Evolutionary conservation across 1,140 invertebrate species (phyloP).

Genomic region (Caenorhabditis brenneri): DNA sequence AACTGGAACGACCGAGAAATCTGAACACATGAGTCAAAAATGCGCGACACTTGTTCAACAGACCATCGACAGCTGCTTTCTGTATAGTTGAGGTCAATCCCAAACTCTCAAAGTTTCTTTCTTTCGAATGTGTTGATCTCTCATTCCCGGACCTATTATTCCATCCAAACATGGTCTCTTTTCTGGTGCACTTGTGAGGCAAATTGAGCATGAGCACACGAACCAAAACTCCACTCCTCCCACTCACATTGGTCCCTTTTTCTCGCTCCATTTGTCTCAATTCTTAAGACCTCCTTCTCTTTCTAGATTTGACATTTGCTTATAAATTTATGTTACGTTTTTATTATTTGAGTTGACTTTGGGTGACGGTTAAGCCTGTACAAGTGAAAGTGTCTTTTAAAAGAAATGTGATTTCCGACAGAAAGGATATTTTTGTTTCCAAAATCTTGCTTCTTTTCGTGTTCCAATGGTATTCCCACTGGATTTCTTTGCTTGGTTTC

Average conservation of each 20-base stretch:
- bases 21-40: no score
- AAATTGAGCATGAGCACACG: slow-evolving; percentile 36
- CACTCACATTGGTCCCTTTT: slow-evolving; percentile 3
- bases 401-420: not conserved
- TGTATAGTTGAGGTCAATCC: no score
- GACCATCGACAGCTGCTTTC: no score
- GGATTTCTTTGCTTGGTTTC: slow-evolving; percentile 1
- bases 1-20: no score
- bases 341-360: no score
- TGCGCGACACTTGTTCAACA: no score
- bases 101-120: no score
- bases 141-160: not conserved
- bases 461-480: not conserved
- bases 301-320: not conserved
- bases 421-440: not conserved
- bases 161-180: slow-evolving; percentile 11
- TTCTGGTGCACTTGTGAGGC: not conserved
- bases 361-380: no score
- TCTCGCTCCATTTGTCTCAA: slow-evolving; percentile 42
- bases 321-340: not conserved
- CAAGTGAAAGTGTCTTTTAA: not conserved
- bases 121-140: not conserved
- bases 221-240: not conserved
- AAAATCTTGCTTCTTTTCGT: not conserved
- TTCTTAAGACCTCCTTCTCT: not conserved